Evolutionary conservation across 1,140 invertebrate genomes (phyloP).

Genomic region (Lordiphosa mommai): DNA sequence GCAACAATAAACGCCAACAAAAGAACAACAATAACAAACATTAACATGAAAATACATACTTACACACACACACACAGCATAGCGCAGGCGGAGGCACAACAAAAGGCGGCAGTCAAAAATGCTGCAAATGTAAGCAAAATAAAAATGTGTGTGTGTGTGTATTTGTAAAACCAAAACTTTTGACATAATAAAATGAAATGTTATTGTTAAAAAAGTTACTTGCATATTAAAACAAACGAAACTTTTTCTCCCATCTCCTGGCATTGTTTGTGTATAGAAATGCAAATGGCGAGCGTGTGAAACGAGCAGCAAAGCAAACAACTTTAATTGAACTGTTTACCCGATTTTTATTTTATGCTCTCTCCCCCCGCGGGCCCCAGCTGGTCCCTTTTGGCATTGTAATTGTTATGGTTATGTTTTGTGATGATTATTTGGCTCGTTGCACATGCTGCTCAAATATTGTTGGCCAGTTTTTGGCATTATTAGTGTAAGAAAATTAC

Average conservation of each 20-base stretch:
- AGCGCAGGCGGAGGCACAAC: slow-evolving; percentile 21
- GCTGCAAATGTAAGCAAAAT: slow-evolving; percentile 37
- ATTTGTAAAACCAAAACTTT: slow-evolving; percentile 71
- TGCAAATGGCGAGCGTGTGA: slow-evolving; percentile 68
- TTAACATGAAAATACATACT: slow-evolving; percentile 23
- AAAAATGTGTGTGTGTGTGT: slow-evolving; percentile 38
- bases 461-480: slow-evolving; percentile 3
- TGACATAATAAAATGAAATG: slow-evolving; percentile 79
- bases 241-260: slow-evolving; percentile 41
- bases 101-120: slow-evolving; percentile 71
- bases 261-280: slow-evolving; percentile 55
- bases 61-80: slow-evolving; percentile 9
- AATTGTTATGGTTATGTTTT: slow-evolving; percentile 78
- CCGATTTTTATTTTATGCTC: slow-evolving; percentile 72
- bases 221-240: slow-evolving; percentile 78
- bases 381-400: slow-evolving; percentile 35
- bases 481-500: slow-evolving; percentile 4
- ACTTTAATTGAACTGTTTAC: slow-evolving; percentile 79
- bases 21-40: slow-evolving; percentile 74
- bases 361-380: background rate
- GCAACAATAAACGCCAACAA: slow-evolving; percentile 74
- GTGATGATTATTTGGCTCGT: slow-evolving; percentile 77
- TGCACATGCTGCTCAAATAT: slow-evolving; percentile 65
- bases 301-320: slow-evolving; percentile 66
- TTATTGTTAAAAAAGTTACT: slow-evolving; percentile 77